Base-by-base conservation (phyloP, 2,797 vertebrate species). In the Xenentodon cancila region DNA sequence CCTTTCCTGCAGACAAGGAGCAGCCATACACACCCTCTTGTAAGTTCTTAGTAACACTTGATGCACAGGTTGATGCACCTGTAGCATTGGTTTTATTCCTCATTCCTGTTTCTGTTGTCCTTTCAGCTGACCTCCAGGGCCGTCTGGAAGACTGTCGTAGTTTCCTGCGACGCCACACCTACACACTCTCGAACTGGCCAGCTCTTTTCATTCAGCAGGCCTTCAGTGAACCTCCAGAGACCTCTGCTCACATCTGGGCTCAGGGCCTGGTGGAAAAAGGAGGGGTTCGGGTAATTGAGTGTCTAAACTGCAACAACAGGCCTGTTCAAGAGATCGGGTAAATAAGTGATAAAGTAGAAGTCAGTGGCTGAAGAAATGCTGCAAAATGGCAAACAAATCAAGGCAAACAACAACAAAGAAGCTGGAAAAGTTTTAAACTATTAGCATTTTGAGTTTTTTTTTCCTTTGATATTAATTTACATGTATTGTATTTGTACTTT, bases 191-290 rank as follows among this genome's bases (percentile, higher is more conserved):
- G 47, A 88, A 84, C 53, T 93, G 93, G 82, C 95, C 95, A 0
- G 64, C 81, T 7, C 89, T 97, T 7, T 94, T 95, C 61, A 25
- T 89, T 47, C 96, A 97, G 81, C 93, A 95, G 80, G 95, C 95
- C 8, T 84, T 94, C 32, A 95, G 94, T 12, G 93, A 96, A 63
- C 90, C 93, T 0, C 50, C 45, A 0, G 57, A 69, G 0, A 91
- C 88, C 0, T 43, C 84, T 0, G 84, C 95, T 64, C 93, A 90
- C 66, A 13, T 1, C 44, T 95, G 95, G 91, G 94, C 93, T 8
- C 70, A 79, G 25, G 54, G 62, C 34, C 67, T 93, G 75, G 30
- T 72, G 79, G 77, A 68, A 13, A 77, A 73, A 34, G 79, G 76
- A 60, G 67, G 68, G 1, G 13, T 67, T 15, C 71, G 61, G 2